These are phyloP conservation scores for Solenopsis invicta DNA, from an alignment of 1,140 invertebrate genomes.

Conservation along the genomic window DNA sequence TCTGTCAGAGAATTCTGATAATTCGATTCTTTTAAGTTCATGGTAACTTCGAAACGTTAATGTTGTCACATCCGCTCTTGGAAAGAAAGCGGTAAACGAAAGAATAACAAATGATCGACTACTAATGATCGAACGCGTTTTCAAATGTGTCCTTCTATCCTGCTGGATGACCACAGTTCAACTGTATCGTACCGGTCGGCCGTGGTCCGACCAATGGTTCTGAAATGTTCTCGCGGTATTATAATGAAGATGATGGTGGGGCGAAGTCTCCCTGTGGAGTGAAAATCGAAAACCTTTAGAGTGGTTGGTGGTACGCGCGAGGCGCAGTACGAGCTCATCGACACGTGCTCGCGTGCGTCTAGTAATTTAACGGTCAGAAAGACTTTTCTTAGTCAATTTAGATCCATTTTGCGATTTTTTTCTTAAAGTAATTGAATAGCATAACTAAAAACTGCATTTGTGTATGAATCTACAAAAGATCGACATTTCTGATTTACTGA, in stretches of 20 bases:
- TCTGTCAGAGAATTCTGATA: background rate
- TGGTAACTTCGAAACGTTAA: background rate
- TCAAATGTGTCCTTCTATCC: constrained; percentile 53
- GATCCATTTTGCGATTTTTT: background rate
- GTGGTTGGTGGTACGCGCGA: background rate
- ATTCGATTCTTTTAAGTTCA: background rate
- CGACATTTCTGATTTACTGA: background rate
- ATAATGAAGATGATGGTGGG: constrained; percentile 70
- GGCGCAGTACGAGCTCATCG: background rate
- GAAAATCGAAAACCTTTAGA: constrained; percentile 66
- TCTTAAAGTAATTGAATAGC: background rate
- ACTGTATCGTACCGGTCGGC: constrained; percentile 75
- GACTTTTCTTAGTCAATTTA: background rate
- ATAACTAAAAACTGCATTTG: background rate
- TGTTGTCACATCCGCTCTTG: background rate
- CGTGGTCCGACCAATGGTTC: constrained; percentile 66
- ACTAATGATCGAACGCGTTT: background rate
- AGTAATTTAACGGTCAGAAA: background rate
- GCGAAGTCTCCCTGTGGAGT: constrained; percentile 55
- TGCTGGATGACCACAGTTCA: constrained; percentile 74
- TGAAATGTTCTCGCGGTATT: constrained; percentile 80
- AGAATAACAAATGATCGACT: background rate
- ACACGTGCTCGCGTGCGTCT: background rate
- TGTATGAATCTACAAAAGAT: background rate
- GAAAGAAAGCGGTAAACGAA: background rate